Conservation (phyloP, 2,888 invertebrate species). For the Drosophila paracracens region DNA sequence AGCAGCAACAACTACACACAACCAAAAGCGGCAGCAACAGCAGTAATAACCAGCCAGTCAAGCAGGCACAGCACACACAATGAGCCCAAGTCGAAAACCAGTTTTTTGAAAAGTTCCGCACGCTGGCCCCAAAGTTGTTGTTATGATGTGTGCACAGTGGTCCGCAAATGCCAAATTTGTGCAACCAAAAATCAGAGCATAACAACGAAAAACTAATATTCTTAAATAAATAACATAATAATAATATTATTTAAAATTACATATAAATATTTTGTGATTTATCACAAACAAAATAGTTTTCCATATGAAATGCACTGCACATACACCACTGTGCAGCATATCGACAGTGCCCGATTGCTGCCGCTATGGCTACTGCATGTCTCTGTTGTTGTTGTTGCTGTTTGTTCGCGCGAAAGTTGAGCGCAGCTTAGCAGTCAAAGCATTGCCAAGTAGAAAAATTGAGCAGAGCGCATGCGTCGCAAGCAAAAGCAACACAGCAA, state of each 20-base stretch:
- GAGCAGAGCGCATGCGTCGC: slow-evolving; percentile 63
- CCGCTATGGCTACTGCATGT: slow-evolving; percentile 65
- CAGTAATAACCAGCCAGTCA: slow-evolving; percentile 53
- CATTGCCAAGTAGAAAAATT: slow-evolving; percentile 41
- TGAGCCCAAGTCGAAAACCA: slow-evolving; percentile 70
- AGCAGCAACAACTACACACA: slow-evolving; percentile 43
- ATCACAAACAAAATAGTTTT: not conserved
- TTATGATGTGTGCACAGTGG: slow-evolving; percentile 43
- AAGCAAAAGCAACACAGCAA: slow-evolving; percentile 43
- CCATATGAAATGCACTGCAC: not conserved
- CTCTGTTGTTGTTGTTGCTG: slow-evolving; percentile 26
- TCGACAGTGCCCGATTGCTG: slow-evolving; percentile 35
- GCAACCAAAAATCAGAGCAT: not conserved
- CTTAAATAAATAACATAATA: not conserved
- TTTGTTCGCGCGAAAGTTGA: slow-evolving; percentile 70
- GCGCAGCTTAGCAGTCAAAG: slow-evolving; percentile 52
- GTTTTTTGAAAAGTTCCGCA: slow-evolving; percentile 68
- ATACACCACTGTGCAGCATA: slow-evolving; percentile 44
- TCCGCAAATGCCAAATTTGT: not conserved
- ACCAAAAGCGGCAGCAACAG: slow-evolving; percentile 43
- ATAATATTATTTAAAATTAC: not conserved
- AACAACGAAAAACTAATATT: not conserved
- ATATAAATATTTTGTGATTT: not conserved
- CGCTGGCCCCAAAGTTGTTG: slow-evolving; percentile 54
- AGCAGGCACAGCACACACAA: slow-evolving; percentile 57